Base-by-base conservation (phyloP, 2,113 vertebrate genomes). In the Siphamia tubifer region DNA sequence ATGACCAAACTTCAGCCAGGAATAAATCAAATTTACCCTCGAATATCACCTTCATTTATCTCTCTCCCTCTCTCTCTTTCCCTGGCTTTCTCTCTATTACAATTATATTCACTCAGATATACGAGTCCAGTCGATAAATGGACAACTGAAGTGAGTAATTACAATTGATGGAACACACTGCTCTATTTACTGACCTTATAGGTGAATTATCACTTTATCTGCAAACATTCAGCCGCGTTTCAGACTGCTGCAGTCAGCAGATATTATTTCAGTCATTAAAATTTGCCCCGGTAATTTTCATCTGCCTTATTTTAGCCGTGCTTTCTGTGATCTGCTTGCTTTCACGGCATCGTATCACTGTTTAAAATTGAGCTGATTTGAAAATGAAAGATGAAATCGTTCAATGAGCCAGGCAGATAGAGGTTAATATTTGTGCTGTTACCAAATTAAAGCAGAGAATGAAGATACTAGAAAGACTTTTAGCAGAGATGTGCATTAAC, bases 181-280 rank as follows among this genome's bases (percentile, higher is more conserved):
- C 23, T 28, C 45, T 49, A 68, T 73, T 61, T 39, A 36, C 63
- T 8, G 53, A 81, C 51, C 66, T 72, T 54, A 28, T 7, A 25
- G 28, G 21, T 23, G 19, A 30, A 32, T 63, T 48, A 47, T 57
- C 13, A 17, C 30, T 16, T 44, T 20, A 34, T 2, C 13, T 25
- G 5, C 15, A 44, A 8, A 61, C 12, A 32, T 31, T 45, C 3
- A 17, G 12, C 24, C 12, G 32, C 27, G 43, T 36, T 10, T 44
- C 23, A 12, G 6, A 7, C 11, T 43, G n/a, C n/a, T 31, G 15
- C 28, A 35, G 36, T 32, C 19, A 35, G 5, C 34, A 12, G 19
- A 13, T 11, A 1, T 12, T 43, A 9, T 35, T 36, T 21, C 10
- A 3, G 8, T 45, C 27, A 25, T 45, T n/a, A 27, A 13, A 45